Evolutionary conservation across 2,113 vertebrate genomes (phyloP), one percentile per base, ranked within the genome.

Genomic region (Hemibagrus wyckioides): DNA sequence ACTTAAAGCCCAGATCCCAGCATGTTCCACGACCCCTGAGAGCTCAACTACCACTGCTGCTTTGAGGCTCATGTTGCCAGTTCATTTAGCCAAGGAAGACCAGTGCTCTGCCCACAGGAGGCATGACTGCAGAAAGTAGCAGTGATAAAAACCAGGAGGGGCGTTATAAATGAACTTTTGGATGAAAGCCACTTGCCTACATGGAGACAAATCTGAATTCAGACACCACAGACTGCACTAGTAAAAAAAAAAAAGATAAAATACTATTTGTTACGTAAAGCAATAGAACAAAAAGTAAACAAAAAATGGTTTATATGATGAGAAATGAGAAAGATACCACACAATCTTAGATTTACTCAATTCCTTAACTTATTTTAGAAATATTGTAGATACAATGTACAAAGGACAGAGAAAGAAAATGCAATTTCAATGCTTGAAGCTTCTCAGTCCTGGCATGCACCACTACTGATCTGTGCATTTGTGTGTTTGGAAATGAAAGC

Each of bases 21-120:
- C 85, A 87, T 90, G 92, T 90, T 91, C 90, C 39, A 67, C 87
- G 92, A 92, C 90, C 92, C 86, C 50, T 23, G 87, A 86, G 91
- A 82, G 73, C 85, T 89, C 71, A 75, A 82, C 87, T 82, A 88
- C 88, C 54, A 80, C 88, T 89, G 86, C 85, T 87, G 91, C 91
- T 88, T 82, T 84, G 79, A 84, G 92, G 88, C 61, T 93, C 88
- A 87, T 54, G 69, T 85, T 92, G 88, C 57, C 82, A 2, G 30
- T 71, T 90, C 90, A 84, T 91, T 90, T 79, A 90, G n/a, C 21
- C 52, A 33, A 48, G 44, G 39, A 41, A n/a, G 28, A 44, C 61
- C 67, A 65, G 85, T 48, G n/a, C 83, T 81, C 30, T 75, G 83
- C 41, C 80, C 82, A 67, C 56, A 83, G 56, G 82, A 73, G 80